Conservation (phyloP, 2,797 vertebrate species). For the Mus caroli region DNA sequence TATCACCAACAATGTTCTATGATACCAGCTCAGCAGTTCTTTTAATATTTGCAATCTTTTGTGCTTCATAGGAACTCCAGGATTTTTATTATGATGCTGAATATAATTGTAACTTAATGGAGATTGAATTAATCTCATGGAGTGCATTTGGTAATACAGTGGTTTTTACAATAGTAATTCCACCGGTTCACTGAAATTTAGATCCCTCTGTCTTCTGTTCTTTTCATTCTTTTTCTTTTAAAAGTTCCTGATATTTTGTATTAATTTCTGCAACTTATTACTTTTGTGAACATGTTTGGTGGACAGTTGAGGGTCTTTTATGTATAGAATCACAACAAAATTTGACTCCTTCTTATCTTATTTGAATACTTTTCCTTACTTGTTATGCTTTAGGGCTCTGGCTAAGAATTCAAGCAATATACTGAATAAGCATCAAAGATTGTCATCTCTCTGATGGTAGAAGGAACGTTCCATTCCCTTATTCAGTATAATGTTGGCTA, state of each 20-base stretch:
- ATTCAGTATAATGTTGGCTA: neutral
- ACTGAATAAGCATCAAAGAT: neutral
- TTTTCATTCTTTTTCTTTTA: neutral
- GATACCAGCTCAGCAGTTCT: neutral
- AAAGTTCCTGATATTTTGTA: neutral
- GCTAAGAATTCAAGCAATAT: neutral
- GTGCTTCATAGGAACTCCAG: neutral
- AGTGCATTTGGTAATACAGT: neutral
- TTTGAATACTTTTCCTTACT: neutral
- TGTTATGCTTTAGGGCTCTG: neutral
- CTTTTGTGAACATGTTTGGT: neutral
- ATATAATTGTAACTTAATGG: neutral
- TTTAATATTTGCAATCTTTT: neutral
- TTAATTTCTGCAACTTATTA: neutral
- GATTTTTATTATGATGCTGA: neutral
- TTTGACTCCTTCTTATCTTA: neutral
- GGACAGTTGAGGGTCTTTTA: neutral
- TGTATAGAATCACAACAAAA: neutral
- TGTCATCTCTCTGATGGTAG: neutral
- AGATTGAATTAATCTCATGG: neutral
- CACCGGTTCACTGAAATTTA: neutral
- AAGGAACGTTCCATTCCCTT: neutral
- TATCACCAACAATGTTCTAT: neutral
- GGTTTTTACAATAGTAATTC: neutral
- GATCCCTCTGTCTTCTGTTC: neutral